A percentile compares a stretch with the other conserved stretches of the same genome.
Conservation (phyloP, 2,797 vertebrate species). For the Acipenser ruthenus region DNA sequence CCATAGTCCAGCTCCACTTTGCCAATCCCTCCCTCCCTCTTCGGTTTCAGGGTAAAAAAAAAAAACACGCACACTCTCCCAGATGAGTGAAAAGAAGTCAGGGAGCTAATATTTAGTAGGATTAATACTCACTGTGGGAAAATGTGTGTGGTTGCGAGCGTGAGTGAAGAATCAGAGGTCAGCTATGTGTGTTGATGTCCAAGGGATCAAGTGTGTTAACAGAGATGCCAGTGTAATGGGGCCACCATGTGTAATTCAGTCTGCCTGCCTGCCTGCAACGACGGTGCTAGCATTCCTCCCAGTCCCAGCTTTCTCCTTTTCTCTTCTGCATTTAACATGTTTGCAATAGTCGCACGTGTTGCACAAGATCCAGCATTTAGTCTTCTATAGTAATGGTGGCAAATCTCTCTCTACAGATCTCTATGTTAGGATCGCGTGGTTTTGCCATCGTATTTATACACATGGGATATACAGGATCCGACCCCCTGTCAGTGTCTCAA, state of each 20-base stretch:
- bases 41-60: background rate
- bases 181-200: constrained; percentile 38
- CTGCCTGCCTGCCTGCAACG: background rate
- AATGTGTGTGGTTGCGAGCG: constrained; percentile 10
- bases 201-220: constrained; percentile 40
- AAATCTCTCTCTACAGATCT: too few species aligned
- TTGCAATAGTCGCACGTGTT: too few species aligned
- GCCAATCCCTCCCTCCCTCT: too few species aligned
- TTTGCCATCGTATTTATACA: too few species aligned
- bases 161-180: constrained; percentile 22
- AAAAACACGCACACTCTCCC: background rate
- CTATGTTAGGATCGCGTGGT: too few species aligned
- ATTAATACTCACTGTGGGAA: constrained; percentile 22
- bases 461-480: too few species aligned
- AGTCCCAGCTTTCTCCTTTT: background rate
- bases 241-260: background rate
- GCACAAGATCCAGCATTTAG: too few species aligned
- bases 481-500: too few species aligned
- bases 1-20: too few species aligned
- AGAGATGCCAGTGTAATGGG: constrained; percentile 36
- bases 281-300: background rate
- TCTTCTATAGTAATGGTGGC: too few species aligned
- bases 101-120: constrained; percentile 1
- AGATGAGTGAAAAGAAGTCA: background rate
- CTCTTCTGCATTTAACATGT: background rate